A percentile compares a stretch with the other conserved stretches of the same genome.
Evolutionary conservation across 2,888 invertebrate species (phyloP).

Genomic region (Rhamnusium bicolor): DNA sequence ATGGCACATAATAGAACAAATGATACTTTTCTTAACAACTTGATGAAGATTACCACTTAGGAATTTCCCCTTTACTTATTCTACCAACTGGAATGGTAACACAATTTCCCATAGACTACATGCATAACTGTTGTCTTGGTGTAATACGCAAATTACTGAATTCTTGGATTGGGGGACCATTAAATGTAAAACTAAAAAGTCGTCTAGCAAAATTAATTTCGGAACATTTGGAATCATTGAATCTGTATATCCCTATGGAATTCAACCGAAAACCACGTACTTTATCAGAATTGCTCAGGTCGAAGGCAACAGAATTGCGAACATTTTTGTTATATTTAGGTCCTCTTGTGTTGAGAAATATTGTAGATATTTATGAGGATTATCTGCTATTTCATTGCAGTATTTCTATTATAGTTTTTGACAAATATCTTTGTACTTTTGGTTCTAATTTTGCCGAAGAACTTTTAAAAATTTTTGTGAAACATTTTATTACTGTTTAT

Average conservation of each 20-base stretch:
- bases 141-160: not conserved
- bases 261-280: constrained; percentile 39
- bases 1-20: not conserved
- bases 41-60: not conserved
- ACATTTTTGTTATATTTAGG: constrained; percentile 43
- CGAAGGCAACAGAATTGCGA: constrained; percentile 49
- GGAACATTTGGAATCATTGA: not conserved
- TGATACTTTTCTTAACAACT: not conserved
- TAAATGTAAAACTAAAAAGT: constrained; percentile 1
- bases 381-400: constrained; percentile 45
- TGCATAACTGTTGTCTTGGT: not conserved
- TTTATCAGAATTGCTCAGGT: constrained; percentile 39
- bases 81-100: not conserved
- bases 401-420: constrained; percentile 37
- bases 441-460: constrained; percentile 2
- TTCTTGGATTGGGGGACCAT: not conserved
- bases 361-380: constrained; percentile 45
- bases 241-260: constrained; percentile 30
- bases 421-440: constrained; percentile 7
- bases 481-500: constrained; percentile 40
- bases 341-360: constrained; percentile 35
- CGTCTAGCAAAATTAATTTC: not conserved
- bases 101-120: not conserved
- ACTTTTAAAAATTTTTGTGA: constrained; percentile 39
- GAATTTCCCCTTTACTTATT: not conserved